phyloP scores from a whole-genome alignment of 1,140 invertebrate species.

The Periplaneta americana region DNA sequence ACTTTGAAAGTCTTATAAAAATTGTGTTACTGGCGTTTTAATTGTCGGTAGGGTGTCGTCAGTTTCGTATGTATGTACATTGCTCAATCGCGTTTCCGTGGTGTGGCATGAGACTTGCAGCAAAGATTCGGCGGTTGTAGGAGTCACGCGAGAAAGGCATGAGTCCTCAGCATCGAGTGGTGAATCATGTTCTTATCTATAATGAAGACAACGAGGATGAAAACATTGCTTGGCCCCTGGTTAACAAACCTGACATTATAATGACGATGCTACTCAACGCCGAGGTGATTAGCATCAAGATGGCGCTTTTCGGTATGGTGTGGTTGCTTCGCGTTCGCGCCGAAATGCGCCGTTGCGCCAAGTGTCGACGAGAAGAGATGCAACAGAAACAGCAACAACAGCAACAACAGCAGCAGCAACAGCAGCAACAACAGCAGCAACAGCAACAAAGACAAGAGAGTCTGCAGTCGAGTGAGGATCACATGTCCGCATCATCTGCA shows the following conservation, averaged over 20 bases:
- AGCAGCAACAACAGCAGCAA: slow-evolving; percentile 26
- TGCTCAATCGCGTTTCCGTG: not conserved
- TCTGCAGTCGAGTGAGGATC: slow-evolving; percentile 29
- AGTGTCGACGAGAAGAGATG: slow-evolving; percentile 54
- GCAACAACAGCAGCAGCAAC: slow-evolving; percentile 26
- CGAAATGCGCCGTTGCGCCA: slow-evolving; percentile 64
- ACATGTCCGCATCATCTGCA: slow-evolving; percentile 33
- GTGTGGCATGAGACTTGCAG: not conserved
- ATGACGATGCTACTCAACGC: not conserved
- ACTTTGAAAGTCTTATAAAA: no score
- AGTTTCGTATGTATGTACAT: no score
- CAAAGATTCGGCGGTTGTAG: not conserved
- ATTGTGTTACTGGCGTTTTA: no score
- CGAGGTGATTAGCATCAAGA: slow-evolving; percentile 31
- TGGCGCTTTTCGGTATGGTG: slow-evolving; percentile 81
- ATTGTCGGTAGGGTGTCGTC: no score
- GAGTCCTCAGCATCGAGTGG: not conserved
- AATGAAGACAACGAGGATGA: not conserved
- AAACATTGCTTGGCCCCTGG: no score
- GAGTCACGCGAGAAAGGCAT: not conserved
- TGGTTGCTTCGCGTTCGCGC: slow-evolving; percentile 71
- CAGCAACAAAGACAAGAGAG: slow-evolving; percentile 22
- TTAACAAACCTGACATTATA: not conserved
- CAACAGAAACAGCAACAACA: slow-evolving; percentile 31
- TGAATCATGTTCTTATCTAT: not conserved